Evolutionary conservation across 1,140 invertebrate genomes (phyloP).

Genomic region (Micrasema longulum): DNA sequence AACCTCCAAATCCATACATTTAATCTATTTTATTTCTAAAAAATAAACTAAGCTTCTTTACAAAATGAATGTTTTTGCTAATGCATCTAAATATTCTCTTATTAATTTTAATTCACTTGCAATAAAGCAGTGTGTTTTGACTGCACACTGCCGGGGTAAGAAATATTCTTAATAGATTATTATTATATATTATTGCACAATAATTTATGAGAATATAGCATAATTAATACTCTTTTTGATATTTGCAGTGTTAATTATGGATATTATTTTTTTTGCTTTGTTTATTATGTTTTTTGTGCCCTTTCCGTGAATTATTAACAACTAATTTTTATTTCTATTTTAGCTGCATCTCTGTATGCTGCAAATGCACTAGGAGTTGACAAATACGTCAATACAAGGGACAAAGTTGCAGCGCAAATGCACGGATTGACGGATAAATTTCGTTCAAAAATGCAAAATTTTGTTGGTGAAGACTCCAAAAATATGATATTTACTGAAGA

Average conservation of each 20-base stretch:
- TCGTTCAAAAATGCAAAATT: conserved; percentile 75
- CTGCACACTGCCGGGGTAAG: conserved; percentile 29
- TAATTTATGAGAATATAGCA: too few species aligned
- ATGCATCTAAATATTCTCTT: conserved; percentile 5
- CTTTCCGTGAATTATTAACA: too few species aligned
- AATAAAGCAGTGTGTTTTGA: conserved; percentile 14
- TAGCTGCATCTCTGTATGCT: conserved; percentile 40
- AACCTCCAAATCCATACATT: background rate
- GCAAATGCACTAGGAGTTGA: conserved; percentile 35
- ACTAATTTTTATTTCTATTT: conserved; percentile 24
- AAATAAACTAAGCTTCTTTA: too few species aligned
- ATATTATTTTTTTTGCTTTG: too few species aligned
- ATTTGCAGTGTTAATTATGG: too few species aligned
- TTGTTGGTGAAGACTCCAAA: conserved; percentile 65
- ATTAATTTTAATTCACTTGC: conserved; percentile 5
- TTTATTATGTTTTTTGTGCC: too few species aligned
- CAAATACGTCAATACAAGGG: conserved; percentile 35
- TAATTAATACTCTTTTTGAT: too few species aligned
- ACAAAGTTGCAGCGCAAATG: conserved; percentile 35
- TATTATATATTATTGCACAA: too few species aligned
- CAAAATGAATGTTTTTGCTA: conserved; percentile 27
- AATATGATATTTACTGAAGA: conserved; percentile 87
- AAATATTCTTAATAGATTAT: background rate
- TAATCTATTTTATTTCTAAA: background rate
- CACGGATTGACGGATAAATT: conserved; percentile 75